These are phyloP conservation scores for Pardosa pseudoannulata DNA, from an alignment of 2,888 invertebrate species.

Conservation along the genomic window DNA sequence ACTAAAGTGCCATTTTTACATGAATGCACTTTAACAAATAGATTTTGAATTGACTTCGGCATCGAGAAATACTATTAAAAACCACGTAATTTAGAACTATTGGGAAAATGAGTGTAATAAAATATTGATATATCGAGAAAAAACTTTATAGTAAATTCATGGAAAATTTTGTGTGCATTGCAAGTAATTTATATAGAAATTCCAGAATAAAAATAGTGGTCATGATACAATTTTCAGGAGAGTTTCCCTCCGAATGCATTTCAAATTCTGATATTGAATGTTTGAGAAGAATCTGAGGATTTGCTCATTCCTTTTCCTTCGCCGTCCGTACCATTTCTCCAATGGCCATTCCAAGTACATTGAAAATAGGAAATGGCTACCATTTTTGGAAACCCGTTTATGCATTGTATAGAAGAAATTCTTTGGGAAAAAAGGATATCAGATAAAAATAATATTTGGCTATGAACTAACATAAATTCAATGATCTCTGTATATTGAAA, in stretches of 20 bases:
- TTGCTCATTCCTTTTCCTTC: conserved; percentile 32
- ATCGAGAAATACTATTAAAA: too few species aligned
- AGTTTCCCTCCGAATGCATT: neutral
- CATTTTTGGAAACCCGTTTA: conserved; percentile 32
- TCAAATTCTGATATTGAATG: conserved; percentile 2
- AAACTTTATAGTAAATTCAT: too few species aligned
- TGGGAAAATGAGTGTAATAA: too few species aligned
- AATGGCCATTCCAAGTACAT: conserved; percentile 20
- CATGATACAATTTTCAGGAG: conserved; percentile 29
- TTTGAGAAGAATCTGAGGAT: conserved; percentile 28
- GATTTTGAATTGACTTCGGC: too few species aligned
- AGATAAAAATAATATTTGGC: conserved; percentile 21
- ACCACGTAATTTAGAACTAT: too few species aligned
- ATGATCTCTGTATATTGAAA: conserved; percentile 7
- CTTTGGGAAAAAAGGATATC: conserved; percentile 6
- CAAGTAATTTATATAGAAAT: neutral
- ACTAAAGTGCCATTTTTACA: too few species aligned
- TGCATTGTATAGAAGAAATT: conserved; percentile 31
- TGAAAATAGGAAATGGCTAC: conserved; percentile 44
- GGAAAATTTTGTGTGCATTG: too few species aligned
- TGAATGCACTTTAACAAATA: too few species aligned
- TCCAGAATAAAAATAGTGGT: conserved; percentile 13
- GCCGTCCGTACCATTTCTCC: neutral
- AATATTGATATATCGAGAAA: too few species aligned
- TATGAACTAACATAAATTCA: conserved; percentile 31